Evolutionary conservation across 2,888 invertebrate species (phyloP).

Genomic region (Pharmacophagus antenor): DNA sequence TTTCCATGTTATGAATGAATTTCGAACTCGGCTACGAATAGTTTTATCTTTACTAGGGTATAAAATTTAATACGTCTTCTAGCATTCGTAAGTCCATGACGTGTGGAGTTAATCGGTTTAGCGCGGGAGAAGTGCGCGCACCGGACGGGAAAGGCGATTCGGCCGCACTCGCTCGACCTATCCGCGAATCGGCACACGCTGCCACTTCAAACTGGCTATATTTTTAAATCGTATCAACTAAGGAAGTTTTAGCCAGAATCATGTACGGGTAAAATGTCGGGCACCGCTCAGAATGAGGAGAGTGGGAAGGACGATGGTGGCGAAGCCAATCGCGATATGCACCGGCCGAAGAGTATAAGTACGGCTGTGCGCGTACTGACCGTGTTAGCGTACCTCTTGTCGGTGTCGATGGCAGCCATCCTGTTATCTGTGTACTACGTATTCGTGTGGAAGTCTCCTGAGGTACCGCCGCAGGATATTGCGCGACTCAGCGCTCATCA

Average conservation of each 20-base stretch:
- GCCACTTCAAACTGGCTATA: constrained; percentile 34
- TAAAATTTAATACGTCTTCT: constrained; percentile 50
- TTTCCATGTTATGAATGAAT: constrained; percentile 47
- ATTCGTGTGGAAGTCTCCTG: constrained; percentile 88
- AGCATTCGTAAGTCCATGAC: constrained; percentile 65
- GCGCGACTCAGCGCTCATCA: constrained; percentile 42
- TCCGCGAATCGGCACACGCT: constrained; percentile 58
- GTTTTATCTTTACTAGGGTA: constrained; percentile 46
- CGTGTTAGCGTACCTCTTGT: constrained; percentile 89
- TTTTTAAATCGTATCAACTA: constrained; percentile 38
- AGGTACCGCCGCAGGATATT: constrained; percentile 61
- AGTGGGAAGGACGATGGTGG: constrained; percentile 58
- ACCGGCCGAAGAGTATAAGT: constrained; percentile 67
- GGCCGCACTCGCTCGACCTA: constrained; percentile 49
- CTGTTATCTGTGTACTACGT: constrained; percentile 90
- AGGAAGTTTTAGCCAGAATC: constrained; percentile 14
- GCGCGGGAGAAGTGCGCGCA: constrained; percentile 46
- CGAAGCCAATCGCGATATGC: constrained; percentile 59
- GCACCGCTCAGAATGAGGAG: constrained; percentile 51
- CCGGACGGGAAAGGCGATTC: constrained; percentile 37
- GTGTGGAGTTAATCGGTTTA: constrained; percentile 65
- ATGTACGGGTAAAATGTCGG: constrained; percentile 56
- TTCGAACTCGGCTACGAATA: constrained; percentile 37
- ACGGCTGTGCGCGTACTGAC: constrained; percentile 84
- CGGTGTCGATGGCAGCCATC: constrained; percentile 92